Conservation (phyloP, 2,888 invertebrate genomes). For the Bibio marci region DNA sequence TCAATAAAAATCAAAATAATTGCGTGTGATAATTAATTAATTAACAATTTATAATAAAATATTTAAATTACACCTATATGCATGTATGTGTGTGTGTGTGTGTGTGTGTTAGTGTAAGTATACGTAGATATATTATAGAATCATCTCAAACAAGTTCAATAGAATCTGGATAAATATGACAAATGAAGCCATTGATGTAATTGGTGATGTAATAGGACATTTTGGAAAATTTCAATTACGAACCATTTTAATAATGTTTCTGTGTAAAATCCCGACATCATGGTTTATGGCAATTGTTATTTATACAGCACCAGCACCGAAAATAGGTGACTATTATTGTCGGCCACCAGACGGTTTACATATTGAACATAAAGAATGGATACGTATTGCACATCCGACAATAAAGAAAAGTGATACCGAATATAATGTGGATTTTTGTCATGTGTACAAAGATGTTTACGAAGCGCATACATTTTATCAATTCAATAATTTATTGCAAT, state of each 20-base stretch:
- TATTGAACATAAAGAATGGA: conserved; percentile 1
- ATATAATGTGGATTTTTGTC: conserved; percentile 16
- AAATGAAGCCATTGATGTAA: conserved; percentile 2
- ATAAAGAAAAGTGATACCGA: neutral
- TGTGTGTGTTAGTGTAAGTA: too few species aligned
- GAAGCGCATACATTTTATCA: conserved; percentile 6
- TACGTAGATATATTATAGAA: too few species aligned
- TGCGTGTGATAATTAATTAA: too few species aligned
- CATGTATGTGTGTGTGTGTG: too few species aligned
- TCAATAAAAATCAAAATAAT: too few species aligned
- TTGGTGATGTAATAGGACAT: conserved; percentile 20
- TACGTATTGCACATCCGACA: neutral
- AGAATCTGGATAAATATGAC: too few species aligned
- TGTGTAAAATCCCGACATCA: conserved; percentile 20
- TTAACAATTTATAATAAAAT: too few species aligned
- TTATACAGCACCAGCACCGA: conserved; percentile 22
- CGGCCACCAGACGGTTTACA: conserved; percentile 13
- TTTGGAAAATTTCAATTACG: conserved; percentile 22
- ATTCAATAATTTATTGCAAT: conserved; percentile 5
- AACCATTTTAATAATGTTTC: conserved; percentile 15
- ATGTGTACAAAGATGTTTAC: conserved; percentile 19
- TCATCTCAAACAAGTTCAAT: too few species aligned
- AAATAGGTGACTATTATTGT: conserved; percentile 25
- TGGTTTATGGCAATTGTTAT: conserved; percentile 24
- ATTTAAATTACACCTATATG: too few species aligned